Conservation (phyloP, 2,888 invertebrate genomes). For the Sisyra nigra region DNA sequence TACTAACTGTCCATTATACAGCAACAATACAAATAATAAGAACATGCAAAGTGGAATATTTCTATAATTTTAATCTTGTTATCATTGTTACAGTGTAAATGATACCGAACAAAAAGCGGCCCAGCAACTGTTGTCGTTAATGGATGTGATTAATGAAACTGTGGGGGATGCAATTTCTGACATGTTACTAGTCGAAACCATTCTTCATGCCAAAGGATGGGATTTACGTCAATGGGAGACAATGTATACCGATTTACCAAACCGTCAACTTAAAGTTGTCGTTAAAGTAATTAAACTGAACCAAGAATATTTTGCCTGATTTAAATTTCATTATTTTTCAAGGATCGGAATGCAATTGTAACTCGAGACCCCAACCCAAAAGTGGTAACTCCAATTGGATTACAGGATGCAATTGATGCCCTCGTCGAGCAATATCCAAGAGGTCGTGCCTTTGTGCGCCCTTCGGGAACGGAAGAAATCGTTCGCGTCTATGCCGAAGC, state of each 20-base stretch:
- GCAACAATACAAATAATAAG: too few species aligned
- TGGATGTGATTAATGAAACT: constrained; percentile 82
- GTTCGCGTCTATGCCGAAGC: constrained; percentile 95
- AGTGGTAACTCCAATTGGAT: constrained; percentile 63
- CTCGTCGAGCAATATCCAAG: constrained; percentile 48
- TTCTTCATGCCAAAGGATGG: constrained; percentile 71
- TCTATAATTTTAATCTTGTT: neutral
- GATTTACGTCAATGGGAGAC: constrained; percentile 62
- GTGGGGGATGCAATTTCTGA: constrained; percentile 97
- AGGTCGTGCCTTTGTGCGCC: constrained; percentile 80
- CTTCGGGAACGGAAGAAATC: constrained; percentile 96
- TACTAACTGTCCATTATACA: too few species aligned
- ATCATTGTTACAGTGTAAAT: constrained; percentile 14
- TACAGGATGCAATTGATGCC: constrained; percentile 66
- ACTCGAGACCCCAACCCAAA: constrained; percentile 79
- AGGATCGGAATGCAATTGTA: constrained; percentile 69
- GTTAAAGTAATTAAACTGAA: constrained; percentile 37
- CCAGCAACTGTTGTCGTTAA: constrained; percentile 44
- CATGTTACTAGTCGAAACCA: constrained; percentile 82
- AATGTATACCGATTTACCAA: constrained; percentile 75
- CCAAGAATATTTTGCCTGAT: neutral
- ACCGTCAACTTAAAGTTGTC: constrained; percentile 71
- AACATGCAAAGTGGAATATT: too few species aligned
- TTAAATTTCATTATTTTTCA: constrained; percentile 13
- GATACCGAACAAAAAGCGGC: constrained; percentile 35